phyloP scores from a whole-genome alignment of 2,113 vertebrate genomes.

The Vicugna pacos region DNA sequence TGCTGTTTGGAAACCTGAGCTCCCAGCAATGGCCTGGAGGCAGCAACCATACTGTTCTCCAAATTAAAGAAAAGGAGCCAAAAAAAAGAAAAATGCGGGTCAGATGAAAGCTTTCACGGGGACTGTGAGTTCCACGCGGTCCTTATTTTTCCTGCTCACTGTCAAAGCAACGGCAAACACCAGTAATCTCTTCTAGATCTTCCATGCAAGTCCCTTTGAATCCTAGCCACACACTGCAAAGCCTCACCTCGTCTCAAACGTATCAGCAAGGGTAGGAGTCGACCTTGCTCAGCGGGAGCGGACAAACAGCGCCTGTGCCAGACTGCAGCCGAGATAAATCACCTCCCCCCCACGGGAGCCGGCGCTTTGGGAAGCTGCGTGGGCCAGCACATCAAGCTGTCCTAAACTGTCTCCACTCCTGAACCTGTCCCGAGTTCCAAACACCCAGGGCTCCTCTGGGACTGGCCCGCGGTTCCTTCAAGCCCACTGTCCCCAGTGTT shows the following conservation, averaged over 20 bases:
- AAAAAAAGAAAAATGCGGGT: neutral
- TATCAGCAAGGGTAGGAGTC: fast-evolving
- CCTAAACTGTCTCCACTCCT: neutral
- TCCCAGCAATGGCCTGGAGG: neutral
- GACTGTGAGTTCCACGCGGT: neutral
- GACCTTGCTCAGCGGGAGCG: neutral
- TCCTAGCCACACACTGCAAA: neutral
- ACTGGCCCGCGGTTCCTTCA: neutral
- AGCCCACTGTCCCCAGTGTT: fast-evolving
- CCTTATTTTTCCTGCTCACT: fast-evolving
- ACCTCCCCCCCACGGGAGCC: neutral
- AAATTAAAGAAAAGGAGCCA: neutral
- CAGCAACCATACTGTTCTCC: neutral
- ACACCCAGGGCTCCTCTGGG: too few species aligned
- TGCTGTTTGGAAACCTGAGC: neutral
- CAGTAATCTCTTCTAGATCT: neutral
- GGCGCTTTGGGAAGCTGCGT: neutral
- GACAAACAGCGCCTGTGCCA: neutral
- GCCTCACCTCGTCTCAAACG: neutral
- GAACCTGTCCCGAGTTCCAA: neutral
- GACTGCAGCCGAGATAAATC: neutral
- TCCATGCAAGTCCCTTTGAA: neutral
- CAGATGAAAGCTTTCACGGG: fast-evolving
- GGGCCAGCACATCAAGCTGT: neutral
- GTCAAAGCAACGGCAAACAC: neutral